These are phyloP conservation scores for Thera britannica DNA, from an alignment of 2,888 invertebrate species.

Conservation along the genomic window DNA sequence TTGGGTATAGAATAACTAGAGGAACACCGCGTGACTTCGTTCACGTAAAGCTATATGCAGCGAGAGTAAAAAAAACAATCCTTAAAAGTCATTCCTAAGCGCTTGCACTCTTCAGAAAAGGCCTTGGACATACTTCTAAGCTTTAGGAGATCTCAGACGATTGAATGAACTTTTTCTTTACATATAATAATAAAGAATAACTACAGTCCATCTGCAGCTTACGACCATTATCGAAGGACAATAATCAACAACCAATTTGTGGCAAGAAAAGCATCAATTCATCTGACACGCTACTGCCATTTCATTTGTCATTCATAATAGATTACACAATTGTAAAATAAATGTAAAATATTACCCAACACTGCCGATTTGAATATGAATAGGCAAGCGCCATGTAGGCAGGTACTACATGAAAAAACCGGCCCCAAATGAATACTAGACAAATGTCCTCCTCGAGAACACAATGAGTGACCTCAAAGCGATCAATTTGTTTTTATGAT, in stretches of 20 bases:
- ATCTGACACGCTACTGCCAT: conserved; percentile 59
- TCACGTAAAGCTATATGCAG: too few relatives aligned
- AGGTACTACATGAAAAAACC: conserved; percentile 80
- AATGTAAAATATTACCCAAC: conserved; percentile 79
- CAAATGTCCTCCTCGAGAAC: conserved; percentile 75
- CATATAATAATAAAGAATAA: too few relatives aligned
- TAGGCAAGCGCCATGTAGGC: conserved; percentile 82
- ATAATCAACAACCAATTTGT: conserved; percentile 54
- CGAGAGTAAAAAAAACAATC: too few relatives aligned
- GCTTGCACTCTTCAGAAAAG: too few relatives aligned
- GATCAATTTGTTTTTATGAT: conserved; percentile 75
- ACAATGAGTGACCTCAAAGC: conserved; percentile 76
- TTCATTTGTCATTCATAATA: conserved; percentile 62
- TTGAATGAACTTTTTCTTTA: too few relatives aligned
- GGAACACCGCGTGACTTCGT: too few relatives aligned
- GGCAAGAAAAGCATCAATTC: conserved; percentile 59
- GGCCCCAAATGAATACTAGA: conserved; percentile 78
- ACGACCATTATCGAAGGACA: too few relatives aligned
- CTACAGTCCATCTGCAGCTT: too few relatives aligned
- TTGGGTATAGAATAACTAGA: too few relatives aligned
- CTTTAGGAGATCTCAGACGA: too few relatives aligned
- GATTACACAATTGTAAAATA: conserved; percentile 79
- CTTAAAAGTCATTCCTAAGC: too few relatives aligned
- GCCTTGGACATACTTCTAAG: too few relatives aligned
- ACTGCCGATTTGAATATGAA: conserved; percentile 82